These are phyloP conservation scores for Lamproptera curius DNA, from an alignment of 2,888 invertebrate species.

Conservation along the genomic window DNA sequence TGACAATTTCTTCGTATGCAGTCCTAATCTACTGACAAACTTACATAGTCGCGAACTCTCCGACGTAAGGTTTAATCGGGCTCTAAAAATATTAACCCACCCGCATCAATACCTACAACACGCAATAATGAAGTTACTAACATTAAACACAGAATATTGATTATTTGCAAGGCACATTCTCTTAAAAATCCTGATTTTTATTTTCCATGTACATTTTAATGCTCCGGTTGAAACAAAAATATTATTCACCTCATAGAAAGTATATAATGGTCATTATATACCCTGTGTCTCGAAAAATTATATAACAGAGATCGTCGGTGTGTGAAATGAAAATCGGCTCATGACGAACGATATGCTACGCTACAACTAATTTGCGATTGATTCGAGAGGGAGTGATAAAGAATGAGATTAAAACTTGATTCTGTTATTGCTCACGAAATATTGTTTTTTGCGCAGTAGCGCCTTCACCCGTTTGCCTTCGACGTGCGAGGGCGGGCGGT, in stretches of 20 bases:
- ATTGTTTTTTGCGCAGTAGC: conserved; percentile 25
- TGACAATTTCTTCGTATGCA: conserved; percentile 30
- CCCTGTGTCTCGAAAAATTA: conserved; percentile 69
- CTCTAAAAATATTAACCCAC: conserved; percentile 20
- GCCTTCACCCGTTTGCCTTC: conserved; percentile 27
- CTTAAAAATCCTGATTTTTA: conserved; percentile 75
- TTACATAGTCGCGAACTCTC: conserved; percentile 24
- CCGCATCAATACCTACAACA: conserved; percentile 40
- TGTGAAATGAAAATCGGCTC: conserved; percentile 41
- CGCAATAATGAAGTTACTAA: conserved; percentile 63
- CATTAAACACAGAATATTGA: conserved; percentile 77
- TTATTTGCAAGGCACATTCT: conserved; percentile 78
- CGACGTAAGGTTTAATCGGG: conserved; percentile 25
- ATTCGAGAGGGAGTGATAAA: conserved; percentile 39
- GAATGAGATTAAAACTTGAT: conserved; percentile 55
- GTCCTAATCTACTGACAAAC: conserved; percentile 39
- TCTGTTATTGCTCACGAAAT: conserved; percentile 47
- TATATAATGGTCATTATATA: conserved; percentile 68
- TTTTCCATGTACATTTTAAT: conserved; percentile 65
- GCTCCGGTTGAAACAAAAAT: conserved; percentile 46
- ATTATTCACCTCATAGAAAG: conserved; percentile 54
- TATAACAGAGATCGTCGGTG: conserved; percentile 39
- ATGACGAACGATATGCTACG: conserved; percentile 43
- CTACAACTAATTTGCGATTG: conserved; percentile 46
- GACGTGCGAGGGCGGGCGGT: conserved; percentile 30